Conservation (phyloP, 2,797 vertebrate genomes). For the Acridotheres tristis region DNA sequence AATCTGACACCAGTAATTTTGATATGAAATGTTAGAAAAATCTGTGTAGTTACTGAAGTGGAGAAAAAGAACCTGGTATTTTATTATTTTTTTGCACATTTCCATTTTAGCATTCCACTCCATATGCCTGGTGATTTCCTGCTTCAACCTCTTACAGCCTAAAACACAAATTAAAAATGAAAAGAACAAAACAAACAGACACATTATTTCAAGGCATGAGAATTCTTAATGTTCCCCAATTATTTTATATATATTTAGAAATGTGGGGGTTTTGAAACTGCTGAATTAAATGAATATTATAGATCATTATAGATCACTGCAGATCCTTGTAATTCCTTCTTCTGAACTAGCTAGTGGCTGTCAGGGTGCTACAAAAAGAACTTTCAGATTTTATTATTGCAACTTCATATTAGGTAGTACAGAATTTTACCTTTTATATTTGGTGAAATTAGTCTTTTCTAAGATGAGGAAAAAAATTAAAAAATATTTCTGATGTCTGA, state of each 20-base stretch:
- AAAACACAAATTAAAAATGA: not conserved
- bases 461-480: not conserved
- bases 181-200: fast-evolving
- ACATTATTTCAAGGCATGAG: not conserved
- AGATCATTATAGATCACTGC: not conserved
- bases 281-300: not conserved
- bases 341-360: not conserved
- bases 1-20: not conserved
- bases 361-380: not conserved
- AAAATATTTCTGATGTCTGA: not conserved
- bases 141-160: not conserved
- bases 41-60: not conserved
- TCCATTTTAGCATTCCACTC: not conserved
- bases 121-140: not conserved
- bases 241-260: not conserved
- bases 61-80: not conserved
- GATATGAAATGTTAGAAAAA: not conserved
- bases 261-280: fast-evolving
- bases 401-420: not conserved
- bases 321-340: not conserved
- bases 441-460: not conserved
- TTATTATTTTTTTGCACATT: not conserved
- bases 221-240: not conserved
- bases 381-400: not conserved
- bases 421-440: not conserved